These are phyloP conservation scores for Microcebus tavaratra DNA, from an alignment of 2,113 vertebrate species.

Conservation along the genomic window DNA sequence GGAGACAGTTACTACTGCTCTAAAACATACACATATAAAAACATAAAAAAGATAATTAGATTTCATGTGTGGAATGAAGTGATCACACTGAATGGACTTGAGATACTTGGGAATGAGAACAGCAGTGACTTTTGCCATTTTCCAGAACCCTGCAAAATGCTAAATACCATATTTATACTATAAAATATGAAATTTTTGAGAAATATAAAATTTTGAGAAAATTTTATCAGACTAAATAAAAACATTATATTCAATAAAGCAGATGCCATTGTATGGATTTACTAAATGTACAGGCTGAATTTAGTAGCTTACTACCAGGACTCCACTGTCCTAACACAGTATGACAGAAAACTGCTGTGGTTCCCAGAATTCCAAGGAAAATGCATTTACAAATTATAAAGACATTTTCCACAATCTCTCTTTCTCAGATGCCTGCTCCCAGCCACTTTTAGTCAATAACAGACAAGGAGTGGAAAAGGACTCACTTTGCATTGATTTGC, in stretches of 20 bases:
- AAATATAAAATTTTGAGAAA: slow-evolving; percentile 28
- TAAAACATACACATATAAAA: neutral
- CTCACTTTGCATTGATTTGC: neutral
- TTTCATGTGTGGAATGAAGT: neutral
- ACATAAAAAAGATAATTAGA: neutral
- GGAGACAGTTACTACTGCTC: neutral
- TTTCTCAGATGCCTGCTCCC: neutral
- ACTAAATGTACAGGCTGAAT: neutral
- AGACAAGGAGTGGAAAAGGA: neutral
- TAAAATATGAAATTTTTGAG: slow-evolving; percentile 12
- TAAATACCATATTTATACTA: neutral
- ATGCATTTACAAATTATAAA: neutral
- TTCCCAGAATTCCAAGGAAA: neutral
- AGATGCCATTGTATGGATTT: neutral
- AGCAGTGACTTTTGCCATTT: neutral
- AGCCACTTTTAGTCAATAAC: neutral
- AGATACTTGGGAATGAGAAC: slow-evolving; percentile 9
- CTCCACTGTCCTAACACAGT: neutral
- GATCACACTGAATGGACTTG: neutral
- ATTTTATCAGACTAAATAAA: slow-evolving; percentile 16
- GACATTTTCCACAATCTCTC: neutral
- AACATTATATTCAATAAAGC: neutral
- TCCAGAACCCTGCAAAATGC: neutral
- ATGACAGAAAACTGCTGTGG: neutral
- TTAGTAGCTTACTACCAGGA: neutral